Base-by-base conservation (phyloP, 2,797 vertebrate genomes). In the Melanotaenia boesemani region DNA sequence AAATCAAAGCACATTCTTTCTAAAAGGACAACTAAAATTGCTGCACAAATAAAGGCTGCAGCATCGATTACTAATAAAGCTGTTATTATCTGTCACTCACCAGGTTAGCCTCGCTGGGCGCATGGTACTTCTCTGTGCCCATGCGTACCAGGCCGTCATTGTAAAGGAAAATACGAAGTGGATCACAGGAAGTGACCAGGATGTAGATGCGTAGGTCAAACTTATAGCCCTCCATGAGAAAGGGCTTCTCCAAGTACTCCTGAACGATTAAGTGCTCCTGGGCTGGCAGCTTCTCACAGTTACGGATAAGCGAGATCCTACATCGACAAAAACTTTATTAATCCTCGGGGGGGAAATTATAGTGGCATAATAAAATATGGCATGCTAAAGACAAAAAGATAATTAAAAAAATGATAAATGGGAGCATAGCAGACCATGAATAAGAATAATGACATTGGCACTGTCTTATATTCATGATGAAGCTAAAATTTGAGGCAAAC, bases 191-290 rank as follows among this genome's bases (percentile, higher is more conserved):
- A 39, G 98, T 99, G 82, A 99, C 95, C 59, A 99, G 94, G 92
- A 97, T 98, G 91, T 99, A 99, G 90, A 99, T 96, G 72, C 98
- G 95, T 81, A 99, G 95, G 91, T 99, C 98, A 89, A 99, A 99
- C 91, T 99, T 99, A 95, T 97, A 99, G 55, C 98, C 97, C 93
- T 99, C 98, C 96, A 99, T 97, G 74, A 99, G 92, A 82, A 98
- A 99, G 37, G 98, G 98, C 76, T 99, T 99, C 90, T 99, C 98
- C 84, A 99, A 95, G 84, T 99, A 99, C 87, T 99, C 98, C 93
- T 99, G 98, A 88, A 99, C 97, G 55, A 99, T 99, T 82, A 98
- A 95, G 92, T 99, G 98, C 89, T 99, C 97, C 87, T 98, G 97
- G 89, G 96, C 95, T 79, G 97, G 97, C 86, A 99, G 95, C 89